phyloP scores from a whole-genome alignment of 2,888 invertebrate species.

The Sinodicranocentrus sp. region DNA sequence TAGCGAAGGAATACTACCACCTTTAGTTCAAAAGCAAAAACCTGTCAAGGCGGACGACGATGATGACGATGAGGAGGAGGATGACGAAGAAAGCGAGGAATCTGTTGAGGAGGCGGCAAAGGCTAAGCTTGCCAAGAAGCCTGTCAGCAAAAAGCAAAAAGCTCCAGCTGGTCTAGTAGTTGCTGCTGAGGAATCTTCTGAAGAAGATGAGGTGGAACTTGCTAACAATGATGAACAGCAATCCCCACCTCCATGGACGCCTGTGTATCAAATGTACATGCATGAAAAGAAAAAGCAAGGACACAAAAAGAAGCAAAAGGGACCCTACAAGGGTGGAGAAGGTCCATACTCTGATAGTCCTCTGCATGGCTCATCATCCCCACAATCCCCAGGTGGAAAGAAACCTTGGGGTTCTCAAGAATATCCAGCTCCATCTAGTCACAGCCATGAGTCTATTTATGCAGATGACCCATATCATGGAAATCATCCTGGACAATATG shows the following conservation, averaged over 20 bases:
- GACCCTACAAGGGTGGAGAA: constrained; percentile 46
- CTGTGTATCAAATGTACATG: constrained; percentile 49
- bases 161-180: neutral
- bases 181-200: constrained; percentile 25
- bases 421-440: constrained; percentile 19
- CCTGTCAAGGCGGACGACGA: constrained; percentile 23
- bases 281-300: constrained; percentile 44
- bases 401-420: constrained; percentile 51
- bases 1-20: constrained; percentile 22
- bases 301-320: constrained; percentile 47
- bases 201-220: constrained; percentile 55
- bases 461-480: constrained; percentile 13
- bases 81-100: constrained; percentile 32
- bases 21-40: constrained; percentile 22
- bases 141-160: neutral
- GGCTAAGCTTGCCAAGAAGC: neutral
- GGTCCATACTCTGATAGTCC: constrained; percentile 24
- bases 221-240: neutral
- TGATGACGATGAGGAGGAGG: constrained; percentile 57
- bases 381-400: neutral
- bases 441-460: constrained; percentile 22
- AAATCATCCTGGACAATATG: neutral
- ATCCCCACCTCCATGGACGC: constrained; percentile 42
- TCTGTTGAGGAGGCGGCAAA: constrained; percentile 33
- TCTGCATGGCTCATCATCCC: neutral